Percentiles rank a stretch among this genome's conserved stretches.
Evolutionary conservation across 2,113 vertebrate species (phyloP).

Genomic region (Climacteris rufus): DNA sequence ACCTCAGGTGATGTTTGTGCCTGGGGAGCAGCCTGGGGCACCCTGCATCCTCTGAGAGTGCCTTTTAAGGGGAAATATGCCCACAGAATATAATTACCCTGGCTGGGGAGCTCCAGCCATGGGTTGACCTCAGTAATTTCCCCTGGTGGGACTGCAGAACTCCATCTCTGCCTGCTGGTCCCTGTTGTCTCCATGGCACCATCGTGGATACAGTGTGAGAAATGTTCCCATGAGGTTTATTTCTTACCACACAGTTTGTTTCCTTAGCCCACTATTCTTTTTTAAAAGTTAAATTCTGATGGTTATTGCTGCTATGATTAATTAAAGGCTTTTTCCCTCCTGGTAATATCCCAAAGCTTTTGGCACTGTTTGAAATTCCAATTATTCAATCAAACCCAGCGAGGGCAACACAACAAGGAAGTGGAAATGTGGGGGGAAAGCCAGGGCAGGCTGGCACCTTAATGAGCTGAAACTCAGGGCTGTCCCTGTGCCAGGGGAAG

Average conservation of each 20-base stretch:
- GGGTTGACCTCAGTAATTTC: neutral
- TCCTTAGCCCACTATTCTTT: neutral
- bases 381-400: neutral
- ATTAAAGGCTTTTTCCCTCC: neutral
- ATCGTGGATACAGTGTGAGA: rapidly evolving
- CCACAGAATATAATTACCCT: neutral
- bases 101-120: neutral
- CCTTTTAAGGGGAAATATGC: neutral
- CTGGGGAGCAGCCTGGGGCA: neutral
- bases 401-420: neutral
- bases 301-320: neutral
- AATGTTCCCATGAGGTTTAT: neutral
- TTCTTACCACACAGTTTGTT: neutral
- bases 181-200: rapidly evolving
- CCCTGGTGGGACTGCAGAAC: neutral
- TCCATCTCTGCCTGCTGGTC: neutral
- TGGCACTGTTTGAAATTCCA: neutral
- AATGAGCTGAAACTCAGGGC: neutral
- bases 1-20: neutral
- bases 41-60: neutral
- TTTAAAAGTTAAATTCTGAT: neutral
- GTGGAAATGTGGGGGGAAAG: neutral
- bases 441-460: neutral
- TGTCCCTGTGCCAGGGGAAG: neutral
- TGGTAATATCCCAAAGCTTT: neutral